Evolutionary conservation across 2,113 vertebrate species (phyloP), one percentile per base, ranked within the genome.

Genomic region (Clarias batrachus): DNA sequence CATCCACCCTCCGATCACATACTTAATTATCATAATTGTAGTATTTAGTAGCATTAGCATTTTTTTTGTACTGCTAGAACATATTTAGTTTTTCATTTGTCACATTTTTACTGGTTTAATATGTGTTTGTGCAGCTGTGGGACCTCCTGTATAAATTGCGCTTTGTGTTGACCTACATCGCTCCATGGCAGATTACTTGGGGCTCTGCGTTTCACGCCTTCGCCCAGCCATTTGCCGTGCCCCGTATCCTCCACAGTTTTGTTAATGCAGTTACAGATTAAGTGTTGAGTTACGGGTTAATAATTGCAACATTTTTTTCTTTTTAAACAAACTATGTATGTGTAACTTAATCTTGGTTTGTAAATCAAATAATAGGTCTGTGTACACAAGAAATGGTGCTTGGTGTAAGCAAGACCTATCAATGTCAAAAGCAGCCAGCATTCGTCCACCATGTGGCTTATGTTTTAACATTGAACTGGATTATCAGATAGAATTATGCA

Each of bases 141-240:
- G 97, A 97, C 91, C 94, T 97, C 89, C 93, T 97, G 86, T 97
- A 97, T 92, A 97, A 97, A 91, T 94, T 97, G 81, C 97, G 96
- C 4, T 97, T 97, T 1, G 97, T 97, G 85, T 91, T 97, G 91
- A 97, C 97, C 73, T 97, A 97, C 95, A 97, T 97, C 2, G 97
- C 97, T 0, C 97, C 97, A 16, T 97, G 97, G 97, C 97, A 97
- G 92, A 97, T 97, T 91, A 97, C 97, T 57, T 97, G 97, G 97
- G 97, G 97, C 86, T 97, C 97, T 0, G 97, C 97, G 62, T 97
- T 97, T 92, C 97, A 97, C 0, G 97, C 97, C 86, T 97, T 97
- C 2, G 97, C 97, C 87, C 97, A 97, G 89, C 97, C 97, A 0
- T 97, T 97, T 0, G 97, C 97, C 0, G 97, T 97, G 89, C 97